phyloP scores from a whole-genome alignment of 1,140 invertebrate genomes.

The Bombus turneri region DNA sequence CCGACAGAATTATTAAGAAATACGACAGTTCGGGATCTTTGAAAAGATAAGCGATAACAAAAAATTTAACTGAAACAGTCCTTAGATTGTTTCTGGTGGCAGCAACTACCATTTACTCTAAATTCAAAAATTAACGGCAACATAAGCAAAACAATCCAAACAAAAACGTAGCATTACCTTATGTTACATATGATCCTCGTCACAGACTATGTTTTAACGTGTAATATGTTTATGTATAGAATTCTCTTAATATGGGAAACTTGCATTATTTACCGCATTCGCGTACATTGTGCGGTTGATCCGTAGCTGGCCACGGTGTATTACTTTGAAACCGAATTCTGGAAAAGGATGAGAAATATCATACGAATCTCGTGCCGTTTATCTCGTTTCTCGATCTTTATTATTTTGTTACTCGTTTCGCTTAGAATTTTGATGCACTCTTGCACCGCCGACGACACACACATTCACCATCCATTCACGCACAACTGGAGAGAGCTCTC shows the following conservation, averaged over 20 bases:
- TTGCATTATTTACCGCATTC: constrained; percentile 25
- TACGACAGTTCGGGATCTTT: too few relatives aligned
- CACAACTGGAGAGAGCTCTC: neutral
- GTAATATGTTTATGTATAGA: constrained; percentile 40
- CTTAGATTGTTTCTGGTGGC: too few relatives aligned
- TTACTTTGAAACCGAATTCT: constrained; percentile 3
- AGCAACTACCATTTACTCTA: too few relatives aligned
- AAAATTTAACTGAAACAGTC: too few relatives aligned
- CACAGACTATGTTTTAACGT: neutral
- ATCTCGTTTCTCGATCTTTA: neutral
- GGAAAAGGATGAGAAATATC: neutral
- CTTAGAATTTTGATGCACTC: neutral
- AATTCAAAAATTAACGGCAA: too few relatives aligned
- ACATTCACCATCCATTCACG: neutral
- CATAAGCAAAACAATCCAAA: too few relatives aligned
- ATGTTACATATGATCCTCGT: neutral
- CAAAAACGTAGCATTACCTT: neutral
- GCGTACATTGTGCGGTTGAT: neutral
- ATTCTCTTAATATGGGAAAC: constrained; percentile 21
- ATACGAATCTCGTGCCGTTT: neutral
- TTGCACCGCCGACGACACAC: neutral
- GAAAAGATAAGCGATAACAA: too few relatives aligned
- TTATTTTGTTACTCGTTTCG: neutral
- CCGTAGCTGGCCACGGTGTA: neutral
- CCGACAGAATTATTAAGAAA: too few relatives aligned